phyloP scores from a whole-genome alignment of 2,113 vertebrate genomes.

The Lates calcarifer region DNA sequence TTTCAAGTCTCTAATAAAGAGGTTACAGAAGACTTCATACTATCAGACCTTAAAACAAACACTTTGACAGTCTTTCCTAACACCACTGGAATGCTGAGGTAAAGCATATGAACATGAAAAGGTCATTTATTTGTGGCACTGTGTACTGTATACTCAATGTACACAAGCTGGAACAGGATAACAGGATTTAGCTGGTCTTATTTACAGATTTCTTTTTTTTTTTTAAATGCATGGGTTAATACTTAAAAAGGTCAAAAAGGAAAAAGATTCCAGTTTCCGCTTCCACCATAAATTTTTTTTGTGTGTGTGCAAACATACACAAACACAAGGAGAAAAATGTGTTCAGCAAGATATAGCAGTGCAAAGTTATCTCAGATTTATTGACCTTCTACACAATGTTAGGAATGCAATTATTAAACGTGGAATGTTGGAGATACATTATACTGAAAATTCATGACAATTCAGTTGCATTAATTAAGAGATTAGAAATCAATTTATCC shows the following conservation, averaged over 20 bases:
- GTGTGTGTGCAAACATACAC: conserved; percentile 41
- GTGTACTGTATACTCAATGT: conserved; percentile 49
- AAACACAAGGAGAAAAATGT: conserved; percentile 38
- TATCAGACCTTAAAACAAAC: conserved; percentile 68
- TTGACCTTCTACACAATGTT: conserved; percentile 53
- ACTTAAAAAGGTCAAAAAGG: conserved; percentile 29
- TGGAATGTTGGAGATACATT: conserved; percentile 74
- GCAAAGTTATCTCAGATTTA: conserved; percentile 66
- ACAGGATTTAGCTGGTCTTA: conserved; percentile 70
- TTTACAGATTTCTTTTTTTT: conserved; percentile 59
- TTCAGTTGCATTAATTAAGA: conserved; percentile 29
- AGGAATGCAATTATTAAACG: conserved; percentile 62
- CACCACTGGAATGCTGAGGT: conserved; percentile 76
- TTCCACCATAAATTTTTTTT: conserved; percentile 37
- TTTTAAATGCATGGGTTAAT: conserved; percentile 47
- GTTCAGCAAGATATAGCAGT: conserved; percentile 67
- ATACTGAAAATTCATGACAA: conserved; percentile 24
- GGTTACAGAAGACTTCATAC: conserved; percentile 68
- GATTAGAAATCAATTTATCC: conserved; percentile 56
- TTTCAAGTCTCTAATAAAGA: conserved; percentile 76
- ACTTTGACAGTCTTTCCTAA: conserved; percentile 63
- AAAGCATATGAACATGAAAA: conserved; percentile 69
- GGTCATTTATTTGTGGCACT: conserved; percentile 58
- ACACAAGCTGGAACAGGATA: conserved; percentile 58
- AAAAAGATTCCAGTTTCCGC: conserved; percentile 61